phyloP scores from a whole-genome alignment of 1,140 invertebrate species.

The Neelides sp. region DNA sequence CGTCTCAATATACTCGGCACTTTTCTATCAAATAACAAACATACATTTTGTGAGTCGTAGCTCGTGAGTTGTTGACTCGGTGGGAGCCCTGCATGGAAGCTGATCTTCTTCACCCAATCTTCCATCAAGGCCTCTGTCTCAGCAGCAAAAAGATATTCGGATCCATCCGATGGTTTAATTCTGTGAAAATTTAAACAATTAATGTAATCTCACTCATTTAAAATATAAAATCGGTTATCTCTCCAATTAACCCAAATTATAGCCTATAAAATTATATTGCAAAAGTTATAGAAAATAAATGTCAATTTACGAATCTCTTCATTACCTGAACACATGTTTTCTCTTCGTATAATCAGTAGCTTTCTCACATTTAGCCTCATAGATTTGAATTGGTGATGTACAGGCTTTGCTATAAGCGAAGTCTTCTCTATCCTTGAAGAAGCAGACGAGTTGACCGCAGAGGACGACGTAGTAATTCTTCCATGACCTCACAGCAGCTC shows the following conservation, averaged over 20 bases:
- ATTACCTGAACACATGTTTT: conserved; percentile 70
- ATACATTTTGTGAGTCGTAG: conserved; percentile 50
- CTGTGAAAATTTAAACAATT: conserved; percentile 14
- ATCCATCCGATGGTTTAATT: conserved; percentile 71
- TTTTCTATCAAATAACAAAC: too few relatives aligned
- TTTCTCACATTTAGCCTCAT: conserved; percentile 66
- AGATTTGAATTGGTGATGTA: conserved; percentile 75
- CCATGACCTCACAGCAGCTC: conserved; percentile 85
- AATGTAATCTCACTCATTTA: too few relatives aligned
- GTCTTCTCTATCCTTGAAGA: conserved; percentile 92
- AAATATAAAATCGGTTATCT: conserved; percentile 4
- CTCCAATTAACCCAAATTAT: too few relatives aligned
- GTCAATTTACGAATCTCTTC: too few relatives aligned
- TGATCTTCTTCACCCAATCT: conserved; percentile 88
- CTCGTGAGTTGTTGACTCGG: conserved; percentile 76
- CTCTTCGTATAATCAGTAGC: conserved; percentile 90
- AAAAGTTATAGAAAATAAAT: too few relatives aligned
- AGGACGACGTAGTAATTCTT: conserved; percentile 85
- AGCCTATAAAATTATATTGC: too few relatives aligned
- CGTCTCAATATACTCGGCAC: too few relatives aligned
- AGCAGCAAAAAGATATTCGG: conserved; percentile 81
- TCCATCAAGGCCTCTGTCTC: conserved; percentile 59
- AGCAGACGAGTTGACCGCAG: conserved; percentile 90
- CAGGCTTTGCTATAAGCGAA: conserved; percentile 76
- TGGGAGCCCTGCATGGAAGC: conserved; percentile 80